Evolutionary conservation across 2,888 invertebrate genomes (phyloP).

Genomic region (Tenthredo livida): DNA sequence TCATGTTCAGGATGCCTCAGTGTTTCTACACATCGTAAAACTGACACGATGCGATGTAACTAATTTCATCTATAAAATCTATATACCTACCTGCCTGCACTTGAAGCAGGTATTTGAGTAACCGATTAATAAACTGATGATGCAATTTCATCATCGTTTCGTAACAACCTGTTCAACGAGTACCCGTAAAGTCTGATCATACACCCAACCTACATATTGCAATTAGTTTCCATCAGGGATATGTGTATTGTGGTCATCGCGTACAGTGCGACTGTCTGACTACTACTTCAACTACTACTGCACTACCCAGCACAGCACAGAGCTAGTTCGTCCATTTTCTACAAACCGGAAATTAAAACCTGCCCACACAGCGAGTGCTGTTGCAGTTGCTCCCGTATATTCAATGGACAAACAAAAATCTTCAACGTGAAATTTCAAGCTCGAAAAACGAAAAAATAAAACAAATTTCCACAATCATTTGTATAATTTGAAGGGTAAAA

Average conservation of each 20-base stretch:
- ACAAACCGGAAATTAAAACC: constrained; percentile 35
- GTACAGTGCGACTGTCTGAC: not conserved
- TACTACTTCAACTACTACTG: not conserved
- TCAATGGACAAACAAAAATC: not conserved
- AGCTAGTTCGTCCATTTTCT: not conserved
- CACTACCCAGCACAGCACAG: not conserved
- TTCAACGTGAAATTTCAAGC: not conserved
- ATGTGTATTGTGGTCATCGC: not conserved
- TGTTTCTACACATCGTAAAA: not conserved
- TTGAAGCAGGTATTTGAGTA: not conserved
- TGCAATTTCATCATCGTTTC: not conserved
- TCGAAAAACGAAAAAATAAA: not conserved
- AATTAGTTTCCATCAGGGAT: not conserved
- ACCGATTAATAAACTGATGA: not conserved
- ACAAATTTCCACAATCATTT: not conserved
- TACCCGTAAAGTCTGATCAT: not conserved
- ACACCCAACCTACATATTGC: not conserved
- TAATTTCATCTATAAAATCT: not conserved
- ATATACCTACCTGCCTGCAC: not conserved
- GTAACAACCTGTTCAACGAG: not conserved
- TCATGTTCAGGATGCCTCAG: not conserved
- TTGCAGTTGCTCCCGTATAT: not conserved
- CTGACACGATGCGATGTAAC: not conserved
- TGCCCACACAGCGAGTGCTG: not conserved
- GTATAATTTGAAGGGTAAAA: too few relatives aligned